These are phyloP conservation scores for Darevskia nairensis DNA, from an alignment of 2,797 vertebrate species.

Conservation along the genomic window DNA sequence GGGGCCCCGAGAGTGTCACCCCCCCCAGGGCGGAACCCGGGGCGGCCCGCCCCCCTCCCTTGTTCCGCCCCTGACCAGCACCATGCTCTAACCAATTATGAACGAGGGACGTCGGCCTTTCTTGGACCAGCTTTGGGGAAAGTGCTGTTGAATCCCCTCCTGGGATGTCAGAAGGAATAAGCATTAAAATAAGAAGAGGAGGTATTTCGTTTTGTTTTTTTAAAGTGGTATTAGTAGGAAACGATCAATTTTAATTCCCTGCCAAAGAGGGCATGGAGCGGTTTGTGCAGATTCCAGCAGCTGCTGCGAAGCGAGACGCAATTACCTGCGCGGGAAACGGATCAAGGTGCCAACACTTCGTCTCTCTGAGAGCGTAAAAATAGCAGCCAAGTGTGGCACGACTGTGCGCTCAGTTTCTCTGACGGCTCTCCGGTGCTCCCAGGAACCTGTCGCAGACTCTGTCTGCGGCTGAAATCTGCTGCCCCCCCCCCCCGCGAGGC, in stretches of 20 bases:
- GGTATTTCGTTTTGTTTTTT: too few species aligned
- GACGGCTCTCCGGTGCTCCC: neutral
- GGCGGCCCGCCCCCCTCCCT: too few species aligned
- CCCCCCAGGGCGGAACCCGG: too few species aligned
- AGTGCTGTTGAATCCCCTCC: too few species aligned
- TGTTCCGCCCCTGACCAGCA: too few species aligned
- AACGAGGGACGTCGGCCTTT: too few species aligned
- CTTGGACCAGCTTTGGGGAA: neutral
- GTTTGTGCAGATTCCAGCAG: neutral
- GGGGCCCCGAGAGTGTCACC: too few species aligned
- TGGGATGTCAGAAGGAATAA: neutral
- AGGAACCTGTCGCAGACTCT: neutral
- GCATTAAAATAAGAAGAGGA: neutral
- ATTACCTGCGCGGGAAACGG: neutral
- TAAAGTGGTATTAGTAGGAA: neutral
- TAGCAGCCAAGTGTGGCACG: neutral
- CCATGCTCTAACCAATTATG: too few species aligned
- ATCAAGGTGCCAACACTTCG: neutral
- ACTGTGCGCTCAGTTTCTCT: neutral
- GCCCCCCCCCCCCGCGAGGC: too few species aligned
- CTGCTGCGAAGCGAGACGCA: neutral
- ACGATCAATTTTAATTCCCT: too few species aligned
- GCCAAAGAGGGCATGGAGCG: neutral
- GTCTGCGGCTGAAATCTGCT: too few species aligned
- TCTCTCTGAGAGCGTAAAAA: neutral